Evolutionary conservation across 1,140 invertebrate genomes (phyloP).

Genomic region (Heliconius eleuchia): DNA sequence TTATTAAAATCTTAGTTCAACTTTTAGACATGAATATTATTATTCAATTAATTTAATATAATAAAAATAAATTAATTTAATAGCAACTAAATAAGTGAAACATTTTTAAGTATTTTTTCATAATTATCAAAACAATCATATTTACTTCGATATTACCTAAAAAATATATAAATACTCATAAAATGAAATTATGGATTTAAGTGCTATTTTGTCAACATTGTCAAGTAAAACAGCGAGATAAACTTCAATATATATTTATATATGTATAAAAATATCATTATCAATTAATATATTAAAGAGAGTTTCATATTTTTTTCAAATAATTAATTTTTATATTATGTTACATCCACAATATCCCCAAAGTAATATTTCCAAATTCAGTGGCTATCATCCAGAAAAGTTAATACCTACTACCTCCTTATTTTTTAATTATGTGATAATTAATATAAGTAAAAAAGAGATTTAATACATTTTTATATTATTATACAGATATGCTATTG

Average conservation of each 20-base stretch:
- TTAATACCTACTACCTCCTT: conserved; percentile 33
- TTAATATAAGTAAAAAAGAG: too few species aligned
- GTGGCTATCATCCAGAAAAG: conserved; percentile 59
- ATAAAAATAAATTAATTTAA: too few species aligned
- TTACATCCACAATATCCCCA: conserved; percentile 52
- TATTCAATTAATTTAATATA: too few species aligned
- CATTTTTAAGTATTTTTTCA: too few species aligned
- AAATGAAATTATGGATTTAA: neutral
- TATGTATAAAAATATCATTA: neutral
- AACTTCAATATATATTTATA: neutral
- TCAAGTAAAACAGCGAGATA: neutral
- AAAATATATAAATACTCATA: neutral
- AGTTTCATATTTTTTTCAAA: neutral
- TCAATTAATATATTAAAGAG: neutral
- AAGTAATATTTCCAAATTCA: conserved; percentile 64
- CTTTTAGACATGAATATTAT: too few species aligned
- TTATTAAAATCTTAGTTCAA: too few species aligned
- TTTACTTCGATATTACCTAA: too few species aligned
- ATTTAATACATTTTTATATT: neutral
- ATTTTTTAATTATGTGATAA: too few species aligned
- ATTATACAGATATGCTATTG: conserved; percentile 53
- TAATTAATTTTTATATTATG: neutral
- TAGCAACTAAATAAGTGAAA: too few species aligned
- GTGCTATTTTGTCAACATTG: neutral
- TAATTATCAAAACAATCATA: too few species aligned